Base-by-base conservation (phyloP, 2,888 invertebrate genomes). In the Himalopsyche kuldschensis region DNA sequence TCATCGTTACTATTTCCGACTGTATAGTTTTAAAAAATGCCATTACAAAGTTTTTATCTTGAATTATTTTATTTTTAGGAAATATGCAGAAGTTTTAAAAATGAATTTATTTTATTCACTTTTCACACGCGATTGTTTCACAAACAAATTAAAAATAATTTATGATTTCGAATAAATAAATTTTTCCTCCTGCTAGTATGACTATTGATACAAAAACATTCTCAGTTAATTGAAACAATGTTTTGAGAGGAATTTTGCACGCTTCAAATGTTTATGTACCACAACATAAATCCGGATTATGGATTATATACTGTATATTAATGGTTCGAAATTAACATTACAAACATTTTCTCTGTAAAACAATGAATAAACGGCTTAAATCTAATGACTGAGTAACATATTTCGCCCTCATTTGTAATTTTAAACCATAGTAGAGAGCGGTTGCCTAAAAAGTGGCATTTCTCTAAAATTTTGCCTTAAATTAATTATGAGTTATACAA, bases 261-360 rank as follows among this genome's bases (percentile, higher is more conserved):
- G 79, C 69, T 35, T 81, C 75, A 35, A 20, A 63, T 78, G 35
- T 48, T 79, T 79, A 27, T n/a, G 27, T 79, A 48, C 55, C 48
- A 41, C 80, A 77, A 80, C 77, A 77, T 27, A 83, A 83, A 83
- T 83, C 83, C 77, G 69, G 83, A 75, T 80, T 80, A 77, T 41
- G 63, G 77, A 78, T 81, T 41, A 24, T 41, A 24, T 30, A 20
- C 69, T 84, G 81, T 84, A 78, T 84, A 84, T 84, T 81, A 84
- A 84, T 84, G 84, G 84, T 27, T 75, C 48, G 79, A 78, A 84
- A 84, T 84, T 84, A 84, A 84, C 84, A 84, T 84, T 84, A 81
- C 84, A 84, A 84, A 84, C 81, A 84, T 81, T 83, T 78, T 75
- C 81, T 76, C 63, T 30, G 69, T 75, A 46, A 77, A 81, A 79